phyloP scores from a whole-genome alignment of 2,888 invertebrate species.

The Glyphotaelius pellucidus region DNA sequence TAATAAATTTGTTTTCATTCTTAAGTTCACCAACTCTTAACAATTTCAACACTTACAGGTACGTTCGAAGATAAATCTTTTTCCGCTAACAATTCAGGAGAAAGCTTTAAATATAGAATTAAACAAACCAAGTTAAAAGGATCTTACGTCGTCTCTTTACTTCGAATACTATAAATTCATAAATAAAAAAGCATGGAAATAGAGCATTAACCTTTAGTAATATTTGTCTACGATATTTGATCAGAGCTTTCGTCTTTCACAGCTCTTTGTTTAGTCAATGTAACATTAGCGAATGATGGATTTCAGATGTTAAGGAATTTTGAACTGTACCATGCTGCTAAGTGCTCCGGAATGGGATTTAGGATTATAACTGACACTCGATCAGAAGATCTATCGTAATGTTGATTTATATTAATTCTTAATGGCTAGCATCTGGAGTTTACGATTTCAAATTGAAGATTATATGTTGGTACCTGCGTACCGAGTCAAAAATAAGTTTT shows the following conservation, averaged over 20 bases:
- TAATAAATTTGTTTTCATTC: background rate
- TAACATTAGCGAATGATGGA: background rate
- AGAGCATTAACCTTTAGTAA: background rate
- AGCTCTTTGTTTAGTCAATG: background rate
- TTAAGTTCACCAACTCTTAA: background rate
- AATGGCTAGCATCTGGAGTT: background rate
- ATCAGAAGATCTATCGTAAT: background rate
- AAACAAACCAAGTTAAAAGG: background rate
- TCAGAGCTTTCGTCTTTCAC: background rate
- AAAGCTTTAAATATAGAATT: background rate
- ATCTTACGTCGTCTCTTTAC: background rate
- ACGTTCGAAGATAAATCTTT: background rate
- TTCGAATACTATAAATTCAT: background rate
- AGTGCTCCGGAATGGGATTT: background rate
- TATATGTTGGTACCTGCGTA: background rate
- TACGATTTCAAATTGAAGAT: background rate
- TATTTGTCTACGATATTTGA: background rate
- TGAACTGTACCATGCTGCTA: background rate
- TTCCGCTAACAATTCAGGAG: background rate
- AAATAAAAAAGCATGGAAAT: background rate
- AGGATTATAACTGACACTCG: background rate
- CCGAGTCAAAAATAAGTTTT: no score
- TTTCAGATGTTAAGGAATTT: background rate
- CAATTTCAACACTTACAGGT: background rate
- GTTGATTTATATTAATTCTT: background rate